Percentiles rank a stretch among this genome's conserved stretches.
phyloP scores from a whole-genome alignment of 2,797 vertebrate genomes.

The Smutsia gigantea region DNA sequence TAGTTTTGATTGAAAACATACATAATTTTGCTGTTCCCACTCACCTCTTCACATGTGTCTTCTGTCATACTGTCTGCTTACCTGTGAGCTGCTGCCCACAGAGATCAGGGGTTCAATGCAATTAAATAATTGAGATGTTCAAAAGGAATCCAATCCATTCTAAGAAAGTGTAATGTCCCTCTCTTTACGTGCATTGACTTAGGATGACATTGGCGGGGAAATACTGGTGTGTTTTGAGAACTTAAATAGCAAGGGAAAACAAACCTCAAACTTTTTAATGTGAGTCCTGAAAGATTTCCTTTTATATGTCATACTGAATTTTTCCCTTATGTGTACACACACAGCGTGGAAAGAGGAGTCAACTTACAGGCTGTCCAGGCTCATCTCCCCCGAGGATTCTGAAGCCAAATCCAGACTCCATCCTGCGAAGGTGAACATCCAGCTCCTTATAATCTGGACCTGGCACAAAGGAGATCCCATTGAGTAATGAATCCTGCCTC shows the following conservation, averaged over 20 bases:
- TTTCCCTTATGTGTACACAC: slow-evolving; percentile 58
- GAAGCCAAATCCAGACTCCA: slow-evolving; percentile 99
- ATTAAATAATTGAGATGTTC: slow-evolving; percentile 57
- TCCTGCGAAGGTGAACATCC: slow-evolving; percentile 96
- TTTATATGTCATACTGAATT: neutral
- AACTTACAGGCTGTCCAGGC: slow-evolving; percentile 98
- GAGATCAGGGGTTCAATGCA: slow-evolving; percentile 2
- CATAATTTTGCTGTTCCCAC: neutral
- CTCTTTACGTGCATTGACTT: slow-evolving; percentile 47
- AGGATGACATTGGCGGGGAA: slow-evolving; percentile 15
- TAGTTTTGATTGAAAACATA: neutral
- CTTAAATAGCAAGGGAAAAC: slow-evolving; percentile 30
- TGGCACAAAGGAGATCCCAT: slow-evolving; percentile 84
- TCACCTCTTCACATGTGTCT: neutral
- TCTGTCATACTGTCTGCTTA: neutral
- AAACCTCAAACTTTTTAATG: neutral
- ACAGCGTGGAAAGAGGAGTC: slow-evolving; percentile 53
- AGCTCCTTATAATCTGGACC: slow-evolving; percentile 96
- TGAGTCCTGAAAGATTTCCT: neutral
- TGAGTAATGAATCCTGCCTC: slow-evolving; percentile 75
- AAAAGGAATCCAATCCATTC: neutral
- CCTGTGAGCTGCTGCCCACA: neutral
- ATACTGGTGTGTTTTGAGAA: slow-evolving; percentile 23
- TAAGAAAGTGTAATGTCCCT: slow-evolving; percentile 5
- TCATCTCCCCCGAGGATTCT: slow-evolving; percentile 98